Base-by-base conservation (phyloP, 2,797 vertebrate species). In the Microctenopoma lineatum region DNA sequence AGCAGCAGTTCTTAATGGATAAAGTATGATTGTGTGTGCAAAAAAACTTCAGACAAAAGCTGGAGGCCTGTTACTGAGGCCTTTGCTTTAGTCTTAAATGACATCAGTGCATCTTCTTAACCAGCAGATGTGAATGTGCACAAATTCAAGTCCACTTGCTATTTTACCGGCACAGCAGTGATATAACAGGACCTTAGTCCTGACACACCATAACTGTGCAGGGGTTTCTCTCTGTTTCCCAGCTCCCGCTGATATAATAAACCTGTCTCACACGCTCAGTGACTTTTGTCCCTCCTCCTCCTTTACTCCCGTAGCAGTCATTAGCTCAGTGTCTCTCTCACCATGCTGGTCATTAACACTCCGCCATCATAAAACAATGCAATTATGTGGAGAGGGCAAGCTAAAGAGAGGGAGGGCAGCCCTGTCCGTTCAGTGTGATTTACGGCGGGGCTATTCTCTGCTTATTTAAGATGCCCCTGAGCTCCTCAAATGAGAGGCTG, bases 331-430 rank as follows among this genome's bases (percentile, higher is more conserved):
- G 52, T 84, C 62, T 84, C 87, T 84, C 81, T 92, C 90, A 75
- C 79, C 86, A 75, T 15, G 5, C 87, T 70, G 83, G 77, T 90
- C 90, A 93, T 93, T 94, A 94, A 90, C 91, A 89, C 90, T 73
- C 65, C 48, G 87, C 89, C 87, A 88, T 92, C 93, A 89, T 93
- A 92, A 94, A 94, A 92, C 90, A 90, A 89, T 91, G 85, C 88
- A 87, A 88, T 93, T 89, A 91, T 79, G 81, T 83, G 68, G 59
- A 77, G 83, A 80, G 85, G 88, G 70, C 72, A 70, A 63, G 87
- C 84, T 81, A 83, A 84, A 89, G 81, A 89, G 83, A 83, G 82
- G 80, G 84, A 70, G 81, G 80, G 74, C 52, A 50, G 73, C 75
- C 60, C 70, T 69, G 87, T 81, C 86, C 83, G 81, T 84, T 87